Percentiles rank a stretch among this genome's conserved stretches.
These are phyloP conservation scores for Rhodinocichla rosea DNA, from an alignment of 2,113 vertebrate species.

Conservation along the genomic window DNA sequence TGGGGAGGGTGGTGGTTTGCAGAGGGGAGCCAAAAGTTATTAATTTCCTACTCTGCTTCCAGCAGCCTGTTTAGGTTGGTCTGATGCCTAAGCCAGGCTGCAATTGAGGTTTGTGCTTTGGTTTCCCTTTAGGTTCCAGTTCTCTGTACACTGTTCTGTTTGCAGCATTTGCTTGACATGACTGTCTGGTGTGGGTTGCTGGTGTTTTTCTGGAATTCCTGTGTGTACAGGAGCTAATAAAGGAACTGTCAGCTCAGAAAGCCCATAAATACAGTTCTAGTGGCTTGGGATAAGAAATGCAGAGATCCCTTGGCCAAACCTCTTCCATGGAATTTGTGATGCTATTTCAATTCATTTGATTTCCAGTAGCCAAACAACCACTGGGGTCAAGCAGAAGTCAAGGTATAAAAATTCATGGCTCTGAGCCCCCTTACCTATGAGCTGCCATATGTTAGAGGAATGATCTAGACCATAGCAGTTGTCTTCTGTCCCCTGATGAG, in stretches of 20 bases:
- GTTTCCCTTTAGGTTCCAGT: conserved; percentile 5
- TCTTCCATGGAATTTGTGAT: neutral
- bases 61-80: conserved; percentile 44
- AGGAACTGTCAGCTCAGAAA: conserved; percentile 3
- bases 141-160: neutral
- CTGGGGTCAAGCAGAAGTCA: conserved; percentile 44
- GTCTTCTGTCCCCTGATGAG: neutral
- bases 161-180: neutral
- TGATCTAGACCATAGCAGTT: neutral
- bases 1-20: neutral
- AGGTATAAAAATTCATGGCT: conserved; percentile 7
- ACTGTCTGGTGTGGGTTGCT: neutral
- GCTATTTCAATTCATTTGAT: neutral
- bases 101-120: conserved; percentile 33
- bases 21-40: conserved; percentile 1
- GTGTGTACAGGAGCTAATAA: conserved; percentile 21
- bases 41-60: neutral
- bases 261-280: neutral
- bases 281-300: neutral
- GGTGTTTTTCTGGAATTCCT: conserved; percentile 49
- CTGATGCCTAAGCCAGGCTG: conserved; percentile 15
- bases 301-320: neutral
- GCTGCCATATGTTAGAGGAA: neutral
- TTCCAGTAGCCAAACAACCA: neutral
- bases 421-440: neutral